phyloP scores from a whole-genome alignment of 2,797 vertebrate species.

The Sebastes oblongus region DNA sequence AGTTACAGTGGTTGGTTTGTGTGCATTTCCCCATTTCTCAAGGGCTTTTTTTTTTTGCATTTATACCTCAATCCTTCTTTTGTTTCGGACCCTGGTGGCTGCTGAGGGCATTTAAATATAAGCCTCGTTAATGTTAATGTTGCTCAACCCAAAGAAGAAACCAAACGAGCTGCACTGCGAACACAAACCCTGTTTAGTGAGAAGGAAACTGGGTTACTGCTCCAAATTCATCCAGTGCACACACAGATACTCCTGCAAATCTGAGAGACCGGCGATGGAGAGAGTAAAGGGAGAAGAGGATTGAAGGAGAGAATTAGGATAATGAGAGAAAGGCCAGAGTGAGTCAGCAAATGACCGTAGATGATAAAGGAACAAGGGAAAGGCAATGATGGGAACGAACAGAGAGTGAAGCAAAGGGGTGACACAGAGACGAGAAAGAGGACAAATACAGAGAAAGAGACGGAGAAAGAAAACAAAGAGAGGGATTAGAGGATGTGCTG shows the following conservation, averaged over 20 bases:
- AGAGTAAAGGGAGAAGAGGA: background rate
- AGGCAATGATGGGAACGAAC: background rate
- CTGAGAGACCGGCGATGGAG: background rate
- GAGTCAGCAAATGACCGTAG: conserved; percentile 2
- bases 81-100: background rate
- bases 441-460: background rate
- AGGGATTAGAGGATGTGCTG: background rate
- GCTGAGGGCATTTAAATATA: background rate
- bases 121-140: background rate
- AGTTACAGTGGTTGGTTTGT: background rate
- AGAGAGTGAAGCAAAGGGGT: background rate
- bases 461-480: background rate
- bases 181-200: background rate
- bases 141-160: background rate
- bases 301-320: conserved; percentile 5
- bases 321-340: conserved; percentile 25
- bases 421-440: background rate
- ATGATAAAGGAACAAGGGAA: background rate
- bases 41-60: background rate
- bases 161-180: background rate
- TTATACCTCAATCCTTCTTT: background rate
- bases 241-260: background rate
- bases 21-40: background rate
- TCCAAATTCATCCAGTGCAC: background rate
- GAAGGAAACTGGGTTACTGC: conserved; percentile 27